phyloP scores from a whole-genome alignment of 2,113 vertebrate species.

The Serilophus lunatus region DNA sequence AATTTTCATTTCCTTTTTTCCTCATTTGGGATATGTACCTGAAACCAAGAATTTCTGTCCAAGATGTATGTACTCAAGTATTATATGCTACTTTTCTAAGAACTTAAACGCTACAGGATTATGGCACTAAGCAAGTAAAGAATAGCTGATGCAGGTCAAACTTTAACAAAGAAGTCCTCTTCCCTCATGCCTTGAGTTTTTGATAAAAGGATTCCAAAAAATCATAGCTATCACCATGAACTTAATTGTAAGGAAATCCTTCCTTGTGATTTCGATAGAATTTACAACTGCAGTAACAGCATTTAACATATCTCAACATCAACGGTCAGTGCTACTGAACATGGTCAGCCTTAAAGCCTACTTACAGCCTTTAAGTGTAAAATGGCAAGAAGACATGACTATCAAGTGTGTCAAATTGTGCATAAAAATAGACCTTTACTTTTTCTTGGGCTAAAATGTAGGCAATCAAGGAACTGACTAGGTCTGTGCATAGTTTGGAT shows the following conservation, averaged over 20 bases:
- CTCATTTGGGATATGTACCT: not conserved
- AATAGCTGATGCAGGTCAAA: not conserved
- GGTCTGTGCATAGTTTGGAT: conserved; percentile 41
- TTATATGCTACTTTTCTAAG: not conserved
- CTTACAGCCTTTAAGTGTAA: not conserved
- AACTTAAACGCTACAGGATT: not conserved
- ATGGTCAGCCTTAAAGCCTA: no score
- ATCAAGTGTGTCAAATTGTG: not conserved
- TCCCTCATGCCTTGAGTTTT: not conserved
- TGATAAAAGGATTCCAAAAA: not conserved
- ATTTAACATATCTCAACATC: not conserved
- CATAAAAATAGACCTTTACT: conserved; percentile 27
- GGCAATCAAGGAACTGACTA: not conserved
- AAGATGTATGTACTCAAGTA: not conserved
- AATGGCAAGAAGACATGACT: not conserved
- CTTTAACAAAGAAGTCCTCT: not conserved
- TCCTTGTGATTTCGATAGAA: not conserved
- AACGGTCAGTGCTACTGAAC: not conserved
- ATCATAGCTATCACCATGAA: not conserved
- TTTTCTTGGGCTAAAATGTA: conserved; percentile 1
- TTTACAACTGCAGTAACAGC: not conserved
- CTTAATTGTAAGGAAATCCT: not conserved
- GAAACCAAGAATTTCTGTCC: not conserved
- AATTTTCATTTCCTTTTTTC: not conserved
- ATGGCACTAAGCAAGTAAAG: not conserved